A percentile compares a stretch with the other conserved stretches of the same genome.
Evolutionary conservation across 2,113 vertebrate genomes (phyloP).

Genomic region (Channa maculata): DNA sequence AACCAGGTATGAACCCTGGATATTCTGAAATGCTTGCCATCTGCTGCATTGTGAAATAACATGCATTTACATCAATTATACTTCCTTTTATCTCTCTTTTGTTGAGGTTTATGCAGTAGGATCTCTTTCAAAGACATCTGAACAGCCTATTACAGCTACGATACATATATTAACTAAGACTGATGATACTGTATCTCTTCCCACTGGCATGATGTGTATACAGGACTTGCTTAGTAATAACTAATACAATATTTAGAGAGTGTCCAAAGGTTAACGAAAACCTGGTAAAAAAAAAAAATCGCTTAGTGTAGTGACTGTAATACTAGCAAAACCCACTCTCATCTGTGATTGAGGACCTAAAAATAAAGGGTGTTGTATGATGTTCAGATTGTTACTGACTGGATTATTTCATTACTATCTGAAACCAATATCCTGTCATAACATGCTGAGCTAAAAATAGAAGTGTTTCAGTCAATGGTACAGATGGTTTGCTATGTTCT

Average conservation of each 20-base stretch:
- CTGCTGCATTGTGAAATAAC: neutral
- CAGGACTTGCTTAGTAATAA: neutral
- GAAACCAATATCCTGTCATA: neutral
- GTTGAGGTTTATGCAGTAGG: no score
- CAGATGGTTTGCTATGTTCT: neutral
- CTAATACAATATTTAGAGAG: neutral
- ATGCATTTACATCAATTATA: neutral
- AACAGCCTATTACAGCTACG: no score
- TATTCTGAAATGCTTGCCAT: neutral
- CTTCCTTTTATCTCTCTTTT: no score
- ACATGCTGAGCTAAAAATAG: neutral
- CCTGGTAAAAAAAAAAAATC: no score
- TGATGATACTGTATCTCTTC: neutral
- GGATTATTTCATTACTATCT: no score
- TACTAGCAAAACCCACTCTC: no score
- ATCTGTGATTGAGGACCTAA: neutral
- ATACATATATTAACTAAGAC: no score
- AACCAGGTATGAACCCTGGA: neutral
- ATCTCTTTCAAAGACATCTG: no score
- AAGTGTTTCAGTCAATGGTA: neutral
- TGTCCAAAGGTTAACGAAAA: neutral
- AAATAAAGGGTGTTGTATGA: neutral
- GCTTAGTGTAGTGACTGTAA: no score
- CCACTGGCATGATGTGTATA: neutral
- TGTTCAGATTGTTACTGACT: no score